These are phyloP conservation scores for Nymphalis polychloros DNA, from an alignment of 2,888 invertebrate species.

Conservation along the genomic window DNA sequence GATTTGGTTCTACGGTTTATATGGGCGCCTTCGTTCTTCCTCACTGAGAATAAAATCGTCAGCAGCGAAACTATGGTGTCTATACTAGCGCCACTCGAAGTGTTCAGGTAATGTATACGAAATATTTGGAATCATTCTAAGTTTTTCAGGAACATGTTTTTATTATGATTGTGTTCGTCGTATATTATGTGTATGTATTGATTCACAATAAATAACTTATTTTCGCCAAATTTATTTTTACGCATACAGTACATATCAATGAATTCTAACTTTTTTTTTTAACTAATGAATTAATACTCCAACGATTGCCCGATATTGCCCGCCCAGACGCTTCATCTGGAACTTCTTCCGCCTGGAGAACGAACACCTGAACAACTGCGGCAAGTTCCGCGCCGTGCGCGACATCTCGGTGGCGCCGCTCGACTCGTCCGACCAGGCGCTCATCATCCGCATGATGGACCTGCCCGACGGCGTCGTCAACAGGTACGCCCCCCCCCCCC, in stretches of 20 bases:
- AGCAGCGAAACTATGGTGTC: conserved; percentile 92
- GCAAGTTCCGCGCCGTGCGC: conserved; percentile 98
- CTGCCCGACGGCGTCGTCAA: conserved; percentile 93
- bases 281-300: too few relatives aligned
- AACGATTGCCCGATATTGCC: too few relatives aligned
- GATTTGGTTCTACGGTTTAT: conserved; percentile 95
- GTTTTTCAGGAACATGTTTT: too few relatives aligned
- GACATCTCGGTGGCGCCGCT: conserved; percentile 98
- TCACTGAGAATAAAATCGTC: conserved; percentile 89
- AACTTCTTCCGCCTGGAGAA: conserved; percentile 99
- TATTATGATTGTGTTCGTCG: too few relatives aligned
- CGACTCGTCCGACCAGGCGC: conserved; percentile 94
- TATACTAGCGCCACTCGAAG: conserved; percentile 91
- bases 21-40: conserved; percentile 94
- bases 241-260: too few relatives aligned
- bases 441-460: conserved; percentile 97
- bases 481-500: conserved; percentile 59
- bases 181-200: too few relatives aligned
- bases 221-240: too few relatives aligned
- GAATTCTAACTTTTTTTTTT: too few relatives aligned
- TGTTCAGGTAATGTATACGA: conserved; percentile 85
- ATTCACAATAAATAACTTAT: too few relatives aligned
- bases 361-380: conserved; percentile 99
- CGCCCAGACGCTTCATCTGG: conserved; percentile 96
- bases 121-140: too few relatives aligned